Evolutionary conservation across 1,140 invertebrate species (phyloP).

Genomic region (Steinernema feltiae): DNA sequence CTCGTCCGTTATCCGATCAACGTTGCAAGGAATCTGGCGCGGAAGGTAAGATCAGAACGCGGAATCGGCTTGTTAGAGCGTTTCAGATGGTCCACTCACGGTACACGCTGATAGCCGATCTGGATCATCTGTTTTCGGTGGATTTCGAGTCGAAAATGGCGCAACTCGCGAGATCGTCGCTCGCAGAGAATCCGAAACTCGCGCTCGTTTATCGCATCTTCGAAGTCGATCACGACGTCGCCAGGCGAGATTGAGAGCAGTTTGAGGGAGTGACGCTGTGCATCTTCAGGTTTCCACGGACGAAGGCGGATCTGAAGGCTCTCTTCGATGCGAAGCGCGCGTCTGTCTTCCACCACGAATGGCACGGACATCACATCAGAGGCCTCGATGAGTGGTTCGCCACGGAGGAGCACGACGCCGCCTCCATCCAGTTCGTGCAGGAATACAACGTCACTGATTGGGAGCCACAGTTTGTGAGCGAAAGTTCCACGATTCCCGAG

Average conservation of each 20-base stretch:
- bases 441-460: constrained; percentile 7
- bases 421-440: neutral
- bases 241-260: neutral
- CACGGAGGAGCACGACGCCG: neutral
- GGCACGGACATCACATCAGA: constrained; percentile 1
- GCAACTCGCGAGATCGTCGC: neutral
- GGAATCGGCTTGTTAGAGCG: neutral
- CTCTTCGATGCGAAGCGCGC: neutral
- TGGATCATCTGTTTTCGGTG: constrained; percentile 9
- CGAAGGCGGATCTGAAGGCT: constrained; percentile 11
- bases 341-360: constrained; percentile 11
- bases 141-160: constrained; percentile 9
- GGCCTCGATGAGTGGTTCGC: constrained; percentile 15
- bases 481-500: constrained; percentile 1
- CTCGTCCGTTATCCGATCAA: constrained; percentile 18
- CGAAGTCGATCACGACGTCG: neutral
- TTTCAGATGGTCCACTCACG: constrained; percentile 11
- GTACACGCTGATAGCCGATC: constrained; percentile 18
- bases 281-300: neutral
- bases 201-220: constrained; percentile 22
- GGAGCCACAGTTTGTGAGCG: constrained; percentile 21
- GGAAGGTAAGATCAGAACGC: neutral
- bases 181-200: neutral
- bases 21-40: constrained; percentile 9
- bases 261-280: neutral